These are phyloP conservation scores for Seriola aureovittata DNA, from an alignment of 2,113 vertebrate species.

Conservation along the genomic window DNA sequence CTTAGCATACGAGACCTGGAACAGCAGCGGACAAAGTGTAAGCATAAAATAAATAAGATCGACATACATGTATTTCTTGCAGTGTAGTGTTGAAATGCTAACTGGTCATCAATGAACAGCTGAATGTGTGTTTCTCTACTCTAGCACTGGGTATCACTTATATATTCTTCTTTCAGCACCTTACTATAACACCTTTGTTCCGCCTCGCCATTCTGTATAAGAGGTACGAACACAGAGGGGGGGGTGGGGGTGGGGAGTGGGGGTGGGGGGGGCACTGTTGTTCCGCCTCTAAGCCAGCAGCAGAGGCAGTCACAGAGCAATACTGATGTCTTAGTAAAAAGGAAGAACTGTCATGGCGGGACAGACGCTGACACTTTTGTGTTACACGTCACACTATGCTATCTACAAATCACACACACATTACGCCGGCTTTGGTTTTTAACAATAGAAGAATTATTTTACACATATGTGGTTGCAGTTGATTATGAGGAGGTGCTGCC, in stretches of 20 bases:
- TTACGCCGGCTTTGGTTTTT: neutral
- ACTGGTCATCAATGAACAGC: neutral
- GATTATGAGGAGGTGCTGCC: neutral
- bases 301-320: too few relatives aligned
- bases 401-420: too few relatives aligned
- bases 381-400: too few relatives aligned
- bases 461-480: neutral
- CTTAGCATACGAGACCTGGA: neutral
- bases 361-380: too few relatives aligned
- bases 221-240: too few relatives aligned
- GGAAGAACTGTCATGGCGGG: too few relatives aligned
- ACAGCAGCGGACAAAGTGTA: conserved; percentile 7
- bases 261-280: neutral
- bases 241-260: too few relatives aligned
- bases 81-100: neutral
- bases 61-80: neutral
- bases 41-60: neutral
- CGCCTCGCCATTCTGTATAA: too few relatives aligned
- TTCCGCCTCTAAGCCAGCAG: too few relatives aligned
- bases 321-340: too few relatives aligned
- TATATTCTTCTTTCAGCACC: neutral
- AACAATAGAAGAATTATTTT: neutral
- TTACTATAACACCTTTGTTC: neutral
- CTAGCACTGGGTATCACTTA: neutral
- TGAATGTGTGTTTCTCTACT: neutral